phyloP scores from a whole-genome alignment of 1,140 invertebrate genomes.

The Papilio polytes region DNA sequence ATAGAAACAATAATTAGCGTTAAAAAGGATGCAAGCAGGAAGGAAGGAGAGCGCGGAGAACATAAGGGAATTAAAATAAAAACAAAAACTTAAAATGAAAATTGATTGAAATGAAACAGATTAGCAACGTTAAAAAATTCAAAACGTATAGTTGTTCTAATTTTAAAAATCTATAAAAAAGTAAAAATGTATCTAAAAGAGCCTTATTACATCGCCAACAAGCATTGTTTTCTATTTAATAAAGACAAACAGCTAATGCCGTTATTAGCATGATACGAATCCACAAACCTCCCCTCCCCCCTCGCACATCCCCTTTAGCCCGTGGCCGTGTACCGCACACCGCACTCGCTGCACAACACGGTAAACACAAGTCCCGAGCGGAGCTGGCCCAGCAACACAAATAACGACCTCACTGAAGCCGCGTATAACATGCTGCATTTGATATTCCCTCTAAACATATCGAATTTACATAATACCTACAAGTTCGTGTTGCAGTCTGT shows the following conservation, averaged over 20 bases:
- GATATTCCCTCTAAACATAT: background rate
- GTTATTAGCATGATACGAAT: background rate
- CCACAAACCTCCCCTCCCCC: background rate
- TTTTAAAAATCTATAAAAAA: too few species aligned
- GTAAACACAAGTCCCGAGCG: background rate
- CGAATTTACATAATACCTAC: background rate
- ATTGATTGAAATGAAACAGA: too few species aligned
- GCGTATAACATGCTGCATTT: background rate
- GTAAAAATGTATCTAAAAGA: too few species aligned
- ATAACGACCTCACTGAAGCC: background rate
- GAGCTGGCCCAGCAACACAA: background rate
- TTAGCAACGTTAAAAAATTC: too few species aligned
- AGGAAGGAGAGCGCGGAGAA: too few species aligned
- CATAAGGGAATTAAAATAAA: too few species aligned
- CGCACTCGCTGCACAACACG: background rate
- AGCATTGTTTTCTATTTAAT: background rate
- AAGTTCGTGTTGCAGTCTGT: background rate
- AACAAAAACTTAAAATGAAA: too few species aligned
- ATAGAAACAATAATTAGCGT: too few species aligned
- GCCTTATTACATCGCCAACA: too few species aligned
- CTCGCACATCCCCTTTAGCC: background rate
- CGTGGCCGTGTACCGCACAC: background rate
- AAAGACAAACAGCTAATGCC: background rate
- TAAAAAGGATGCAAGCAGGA: too few species aligned
- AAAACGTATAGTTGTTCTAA: too few species aligned